Evolutionary conservation across 2,888 invertebrate species (phyloP).

Genomic region (Horisme vitalbata): DNA sequence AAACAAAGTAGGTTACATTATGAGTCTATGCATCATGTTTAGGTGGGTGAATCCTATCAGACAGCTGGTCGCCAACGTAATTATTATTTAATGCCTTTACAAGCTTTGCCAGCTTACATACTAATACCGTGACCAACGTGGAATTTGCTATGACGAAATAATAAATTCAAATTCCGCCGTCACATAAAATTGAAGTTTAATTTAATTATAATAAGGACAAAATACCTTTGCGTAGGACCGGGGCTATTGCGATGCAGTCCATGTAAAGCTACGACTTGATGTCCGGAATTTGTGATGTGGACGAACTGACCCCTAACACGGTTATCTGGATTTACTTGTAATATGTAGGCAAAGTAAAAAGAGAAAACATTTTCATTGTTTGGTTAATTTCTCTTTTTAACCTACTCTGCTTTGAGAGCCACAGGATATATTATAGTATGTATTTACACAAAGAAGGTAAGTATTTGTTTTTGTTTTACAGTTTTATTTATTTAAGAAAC

Average conservation of each 20-base stretch:
- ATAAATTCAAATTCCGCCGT: constrained; percentile 8
- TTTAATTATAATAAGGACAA: constrained; percentile 46
- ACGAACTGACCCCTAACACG: constrained; percentile 53
- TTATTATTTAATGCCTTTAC: neutral
- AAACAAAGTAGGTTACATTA: too few species aligned
- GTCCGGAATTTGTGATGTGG: constrained; percentile 64
- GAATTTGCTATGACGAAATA: constrained; percentile 5
- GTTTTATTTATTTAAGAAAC: too few species aligned
- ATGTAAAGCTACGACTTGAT: constrained; percentile 53
- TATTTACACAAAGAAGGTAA: too few species aligned
- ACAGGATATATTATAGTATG: too few species aligned
- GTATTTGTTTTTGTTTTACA: too few species aligned
- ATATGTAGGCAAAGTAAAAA: constrained; percentile 5
- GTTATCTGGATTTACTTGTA: constrained; percentile 40
- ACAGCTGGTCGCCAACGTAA: neutral
- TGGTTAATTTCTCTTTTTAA: neutral
- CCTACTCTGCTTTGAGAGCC: neutral
- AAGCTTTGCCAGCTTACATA: too few species aligned
- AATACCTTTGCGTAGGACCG: constrained; percentile 55
- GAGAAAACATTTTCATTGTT: constrained; percentile 3
- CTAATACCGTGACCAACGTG: neutral
- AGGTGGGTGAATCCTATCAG: too few species aligned
- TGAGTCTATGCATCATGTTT: too few species aligned
- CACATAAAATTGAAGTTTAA: constrained; percentile 15
- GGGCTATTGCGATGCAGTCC: constrained; percentile 67